These are phyloP conservation scores for Tapirus terrestris DNA, from an alignment of 2,113 vertebrate species.

Conservation along the genomic window DNA sequence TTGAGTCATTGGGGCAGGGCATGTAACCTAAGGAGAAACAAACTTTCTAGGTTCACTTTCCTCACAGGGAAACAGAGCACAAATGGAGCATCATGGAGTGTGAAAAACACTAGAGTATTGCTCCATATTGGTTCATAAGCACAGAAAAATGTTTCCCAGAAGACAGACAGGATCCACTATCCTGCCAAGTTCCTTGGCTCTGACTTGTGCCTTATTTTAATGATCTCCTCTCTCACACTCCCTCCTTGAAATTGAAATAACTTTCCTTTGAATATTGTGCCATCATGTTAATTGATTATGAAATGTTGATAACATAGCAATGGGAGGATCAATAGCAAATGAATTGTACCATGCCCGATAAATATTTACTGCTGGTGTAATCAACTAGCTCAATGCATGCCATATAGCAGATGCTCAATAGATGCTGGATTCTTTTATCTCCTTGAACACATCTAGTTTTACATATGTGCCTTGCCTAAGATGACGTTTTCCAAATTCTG, in stretches of 20 bases:
- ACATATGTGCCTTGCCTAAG: neutral
- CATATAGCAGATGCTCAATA: neutral
- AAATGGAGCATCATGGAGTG: neutral
- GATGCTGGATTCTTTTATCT: neutral
- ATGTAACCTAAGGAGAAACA: neutral
- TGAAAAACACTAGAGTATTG: neutral
- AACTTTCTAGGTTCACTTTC: neutral
- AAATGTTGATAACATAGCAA: neutral
- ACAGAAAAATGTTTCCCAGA: conserved; percentile 39
- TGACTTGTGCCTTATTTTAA: conserved; percentile 52
- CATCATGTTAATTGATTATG: neutral
- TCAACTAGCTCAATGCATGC: neutral
- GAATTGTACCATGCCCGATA: neutral
- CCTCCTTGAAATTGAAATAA: conserved; percentile 41
- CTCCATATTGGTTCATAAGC: neutral
- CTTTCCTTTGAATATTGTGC: neutral
- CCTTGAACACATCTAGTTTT: neutral
- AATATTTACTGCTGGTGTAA: neutral
- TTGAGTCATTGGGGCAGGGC: neutral
- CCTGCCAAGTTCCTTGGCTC: conserved; percentile 1
- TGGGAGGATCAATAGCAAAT: neutral
- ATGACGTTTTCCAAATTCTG: neutral
- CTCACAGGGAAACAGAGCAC: neutral
- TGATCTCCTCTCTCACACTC: neutral
- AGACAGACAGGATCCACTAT: conserved; percentile 34